phyloP scores from a whole-genome alignment of 1,140 invertebrate species.

The Tribolium castaneum region DNA sequence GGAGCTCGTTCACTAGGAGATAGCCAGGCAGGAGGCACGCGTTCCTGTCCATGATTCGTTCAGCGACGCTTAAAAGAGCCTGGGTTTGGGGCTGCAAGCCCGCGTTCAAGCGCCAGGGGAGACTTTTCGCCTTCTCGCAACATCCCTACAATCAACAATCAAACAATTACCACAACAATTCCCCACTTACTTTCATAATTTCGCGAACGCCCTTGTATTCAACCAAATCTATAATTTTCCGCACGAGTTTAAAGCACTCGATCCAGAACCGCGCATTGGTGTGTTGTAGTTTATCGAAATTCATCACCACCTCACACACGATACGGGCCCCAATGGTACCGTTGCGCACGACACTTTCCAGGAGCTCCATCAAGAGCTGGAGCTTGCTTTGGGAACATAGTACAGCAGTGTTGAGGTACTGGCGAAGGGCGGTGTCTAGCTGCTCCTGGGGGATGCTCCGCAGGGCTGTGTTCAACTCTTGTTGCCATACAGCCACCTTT shows the following conservation, averaged over 20 bases:
- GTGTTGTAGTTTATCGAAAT: conserved; percentile 81
- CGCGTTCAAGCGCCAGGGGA: conserved; percentile 82
- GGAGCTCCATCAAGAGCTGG: conserved; percentile 76
- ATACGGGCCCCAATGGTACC: conserved; percentile 76
- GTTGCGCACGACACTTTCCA: conserved; percentile 78
- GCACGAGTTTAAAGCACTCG: conserved; percentile 86
- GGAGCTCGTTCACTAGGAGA: conserved; percentile 94
- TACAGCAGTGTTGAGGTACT: conserved; percentile 77
- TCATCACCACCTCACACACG: conserved; percentile 86
- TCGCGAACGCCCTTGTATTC: conserved; percentile 95
- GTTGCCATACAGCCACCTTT: conserved; percentile 73
- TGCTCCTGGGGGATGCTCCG: conserved; percentile 71
- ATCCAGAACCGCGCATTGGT: conserved; percentile 88
- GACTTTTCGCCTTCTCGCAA: conserved; percentile 85
- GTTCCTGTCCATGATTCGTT: conserved; percentile 93
- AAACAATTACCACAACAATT: not conserved
- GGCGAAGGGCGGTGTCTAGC: conserved; percentile 76
- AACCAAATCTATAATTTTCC: conserved; percentile 87
- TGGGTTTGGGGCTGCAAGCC: conserved; percentile 83
- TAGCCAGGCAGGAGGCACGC: conserved; percentile 92
- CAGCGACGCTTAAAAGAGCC: conserved; percentile 83
- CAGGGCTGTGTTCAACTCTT: conserved; percentile 70
- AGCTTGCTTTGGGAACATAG: conserved; percentile 77
- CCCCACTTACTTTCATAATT: conserved; percentile 83
- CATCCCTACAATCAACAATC: conserved; percentile 70